Base-by-base conservation (phyloP, 2,113 vertebrate genomes). In the Shinisaurus crocodilurus region DNA sequence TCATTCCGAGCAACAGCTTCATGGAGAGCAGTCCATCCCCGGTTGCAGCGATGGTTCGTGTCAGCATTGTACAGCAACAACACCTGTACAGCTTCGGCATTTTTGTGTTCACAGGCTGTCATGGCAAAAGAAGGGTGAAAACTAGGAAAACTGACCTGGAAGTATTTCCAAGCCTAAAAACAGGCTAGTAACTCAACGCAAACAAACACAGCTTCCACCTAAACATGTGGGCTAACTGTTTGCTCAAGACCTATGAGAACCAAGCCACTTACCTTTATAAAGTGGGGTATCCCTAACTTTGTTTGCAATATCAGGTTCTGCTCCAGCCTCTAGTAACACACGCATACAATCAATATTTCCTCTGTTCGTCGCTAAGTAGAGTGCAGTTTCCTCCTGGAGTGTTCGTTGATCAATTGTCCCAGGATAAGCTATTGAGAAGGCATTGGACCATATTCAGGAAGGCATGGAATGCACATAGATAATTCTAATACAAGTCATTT, bases 11-110 rank as follows among this genome's bases (percentile, higher is more conserved):
- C 93, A 1, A 98, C 98, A 0, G 99, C 98, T 94, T 99, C 99
- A 1, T 99, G 99, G 70, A 99, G 97, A 0, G 98, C 98, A 0
- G 99, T 99, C 97, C 98, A 98, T 32, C 98, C 98, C 15, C 97
- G 97, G 92, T 97, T 98, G 90, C 98, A 98, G 2, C 96, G 96
- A 18, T 97, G 97, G 92, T 98, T 98, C 57, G 98, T 96, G 0
- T 95, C 96, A 0, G 97, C 98, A 0, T 98, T 95, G 75, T 97
- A 96, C 82, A 97, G 97, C 72, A 99, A 93, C 91, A 99, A 93
- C 0, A 96, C 54, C 7, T 96, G 96, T 29, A 98, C 98, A 0
- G 97, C 96, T 2, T 97, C 98, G 1, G 95, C 91, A 8, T 96
- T 98, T 93, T 96, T 97, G 72, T 88, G 96, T 94, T 99, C 99